These are phyloP conservation scores for Meriones psammophilus DNA, from an alignment of 2,797 vertebrate genomes.

Conservation along the genomic window DNA sequence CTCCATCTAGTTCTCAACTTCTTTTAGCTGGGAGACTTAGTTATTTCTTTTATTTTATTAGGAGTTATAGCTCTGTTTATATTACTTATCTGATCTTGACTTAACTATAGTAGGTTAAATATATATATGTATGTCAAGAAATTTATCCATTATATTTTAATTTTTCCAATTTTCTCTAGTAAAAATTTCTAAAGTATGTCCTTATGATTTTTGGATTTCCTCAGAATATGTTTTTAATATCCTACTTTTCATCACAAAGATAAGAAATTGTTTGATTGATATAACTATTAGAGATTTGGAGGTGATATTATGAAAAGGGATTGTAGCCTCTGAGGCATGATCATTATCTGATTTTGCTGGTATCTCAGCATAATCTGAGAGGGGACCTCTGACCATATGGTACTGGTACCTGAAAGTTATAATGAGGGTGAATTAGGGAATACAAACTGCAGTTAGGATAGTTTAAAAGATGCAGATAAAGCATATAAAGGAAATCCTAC, in stretches of 20 bases:
- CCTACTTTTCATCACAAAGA: not conserved
- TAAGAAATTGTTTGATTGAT: not conserved
- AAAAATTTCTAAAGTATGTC: not conserved
- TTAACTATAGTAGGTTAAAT: not conserved
- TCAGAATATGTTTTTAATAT: not conserved
- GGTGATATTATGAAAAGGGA: not conserved
- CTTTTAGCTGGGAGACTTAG: not conserved
- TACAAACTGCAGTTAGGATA: not conserved
- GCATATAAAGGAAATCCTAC: not conserved
- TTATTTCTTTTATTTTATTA: not conserved
- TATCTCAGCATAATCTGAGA: not conserved
- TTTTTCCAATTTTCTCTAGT: not conserved
- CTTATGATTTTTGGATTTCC: not conserved
- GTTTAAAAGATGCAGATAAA: constrained; percentile 3
- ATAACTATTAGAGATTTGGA: not conserved
- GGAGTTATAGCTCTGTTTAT: not conserved
- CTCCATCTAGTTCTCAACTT: not conserved
- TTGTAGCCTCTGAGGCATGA: not conserved
- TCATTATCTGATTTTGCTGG: not conserved
- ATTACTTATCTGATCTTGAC: not conserved
- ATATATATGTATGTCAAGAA: not conserved
- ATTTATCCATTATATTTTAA: not conserved
- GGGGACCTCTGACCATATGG: not conserved
- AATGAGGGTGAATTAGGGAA: not conserved
- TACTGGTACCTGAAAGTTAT: not conserved